Evolutionary conservation across 2,797 vertebrate genomes (phyloP), one percentile per base, ranked within the genome.

Genomic region (Chloroceryle inda): DNA sequence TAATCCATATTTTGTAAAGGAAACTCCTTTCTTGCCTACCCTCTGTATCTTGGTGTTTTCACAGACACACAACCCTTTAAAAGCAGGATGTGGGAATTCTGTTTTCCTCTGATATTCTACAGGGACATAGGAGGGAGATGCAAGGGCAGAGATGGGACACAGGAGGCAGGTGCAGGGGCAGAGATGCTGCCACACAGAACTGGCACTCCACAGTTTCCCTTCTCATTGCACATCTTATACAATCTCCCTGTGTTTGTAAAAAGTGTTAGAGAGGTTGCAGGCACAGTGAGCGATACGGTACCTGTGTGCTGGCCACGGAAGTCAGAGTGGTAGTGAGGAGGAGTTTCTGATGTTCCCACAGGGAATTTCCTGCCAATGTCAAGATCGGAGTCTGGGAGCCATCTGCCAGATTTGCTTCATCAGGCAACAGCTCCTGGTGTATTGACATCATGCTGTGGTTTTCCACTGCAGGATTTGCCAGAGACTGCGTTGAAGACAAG

Each of bases 401-500:
- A 1, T 23, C 47, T 92, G 88, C 73, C 69, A 94, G 94, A 21
- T 59, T 84, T 17, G 33, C 26, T 91, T 69, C 61, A 62, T 50
- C 73, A 73, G 89, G 89, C 91, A 85, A n/a, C 26, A 78, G 38
- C 47, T 91, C 85, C 56, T 37, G 56, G 40, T 29, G 33, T 58
- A 82, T 7, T 47, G 89, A 71, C 71, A 87, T 29, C 33, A 3
- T 5, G 27, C 80, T 80, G 73, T 87, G 77, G 90, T 92, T 96
- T 94, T 92, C 93, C 89, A 92, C 74, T 68, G 71, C 80, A 68
- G 75, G 53, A 58, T 72, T 90, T 94, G 93, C 92, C 86, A 79
- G 78, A 72, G 85, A 87, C 42, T 5, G 61, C 23, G 64, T 24
- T 76, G 69, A 74, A 75, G 85, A 83, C 44, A 88, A 89, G 64